phyloP scores from a whole-genome alignment of 1,140 invertebrate genomes.

The Lethrus apterus region DNA sequence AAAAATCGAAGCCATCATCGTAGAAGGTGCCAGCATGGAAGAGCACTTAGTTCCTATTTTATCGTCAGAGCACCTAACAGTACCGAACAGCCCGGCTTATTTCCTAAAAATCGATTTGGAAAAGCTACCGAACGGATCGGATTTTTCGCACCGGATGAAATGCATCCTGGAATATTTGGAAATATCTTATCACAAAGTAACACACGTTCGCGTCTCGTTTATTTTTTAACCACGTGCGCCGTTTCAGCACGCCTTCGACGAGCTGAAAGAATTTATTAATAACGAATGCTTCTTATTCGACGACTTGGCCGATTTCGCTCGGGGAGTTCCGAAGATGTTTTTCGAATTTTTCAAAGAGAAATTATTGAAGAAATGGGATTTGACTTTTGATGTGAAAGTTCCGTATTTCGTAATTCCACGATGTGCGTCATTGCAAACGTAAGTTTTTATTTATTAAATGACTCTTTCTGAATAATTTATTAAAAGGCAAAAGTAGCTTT shows the following conservation, averaged over 20 bases:
- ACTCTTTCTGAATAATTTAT: no score
- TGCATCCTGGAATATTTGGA: conserved; percentile 67
- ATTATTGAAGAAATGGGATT: conserved; percentile 52
- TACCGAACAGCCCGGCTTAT: conserved; percentile 54
- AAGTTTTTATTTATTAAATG: conserved; percentile 38
- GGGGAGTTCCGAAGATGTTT: conserved; percentile 32
- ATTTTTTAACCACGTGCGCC: conserved; percentile 15
- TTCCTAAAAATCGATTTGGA: conserved; percentile 71
- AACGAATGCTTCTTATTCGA: not conserved
- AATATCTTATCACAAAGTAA: conserved; percentile 72
- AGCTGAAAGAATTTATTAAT: conserved; percentile 64
- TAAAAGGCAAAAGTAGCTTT: no score
- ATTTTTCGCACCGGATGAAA: conserved; percentile 62
- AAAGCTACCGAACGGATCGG: conserved; percentile 58
- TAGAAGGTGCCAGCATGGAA: conserved; percentile 68
- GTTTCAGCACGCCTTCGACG: conserved; percentile 63
- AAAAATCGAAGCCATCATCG: conserved; percentile 64
- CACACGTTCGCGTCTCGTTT: no score
- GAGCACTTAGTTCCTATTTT: conserved; percentile 64
- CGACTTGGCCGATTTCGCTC: conserved; percentile 41
- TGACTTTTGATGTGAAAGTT: conserved; percentile 70
- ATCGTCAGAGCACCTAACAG: conserved; percentile 37
- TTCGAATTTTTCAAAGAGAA: conserved; percentile 32
- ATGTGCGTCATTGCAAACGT: conserved; percentile 68
- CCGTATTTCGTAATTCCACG: conserved; percentile 75